Conservation (phyloP, 1,140 invertebrate genomes). For the Bombus impatiens region DNA sequence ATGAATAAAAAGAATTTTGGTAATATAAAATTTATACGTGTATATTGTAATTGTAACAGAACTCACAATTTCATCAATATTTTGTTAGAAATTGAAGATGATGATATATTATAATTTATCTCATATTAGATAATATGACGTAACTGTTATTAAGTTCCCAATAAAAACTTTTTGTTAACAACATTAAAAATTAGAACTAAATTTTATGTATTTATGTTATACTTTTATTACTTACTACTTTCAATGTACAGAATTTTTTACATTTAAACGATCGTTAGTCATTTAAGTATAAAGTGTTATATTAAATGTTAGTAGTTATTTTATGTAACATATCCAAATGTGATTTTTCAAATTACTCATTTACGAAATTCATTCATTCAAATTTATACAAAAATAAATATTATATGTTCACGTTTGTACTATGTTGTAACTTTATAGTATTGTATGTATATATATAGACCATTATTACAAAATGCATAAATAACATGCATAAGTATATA, state of each 20-base stretch:
- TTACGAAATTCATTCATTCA: conserved; percentile 10
- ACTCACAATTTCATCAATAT: background rate
- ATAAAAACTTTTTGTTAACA: background rate
- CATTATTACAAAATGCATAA: background rate
- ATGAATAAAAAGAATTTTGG: background rate
- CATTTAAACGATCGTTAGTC: background rate
- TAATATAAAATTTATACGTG: background rate
- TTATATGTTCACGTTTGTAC: conserved; percentile 19
- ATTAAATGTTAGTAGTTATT: conserved; percentile 2
- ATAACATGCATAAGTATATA: conserved; percentile 5
- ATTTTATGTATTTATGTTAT: background rate
- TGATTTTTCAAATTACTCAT: background rate
- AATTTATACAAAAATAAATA: conserved; percentile 46
- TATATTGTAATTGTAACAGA: background rate
- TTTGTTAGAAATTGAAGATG: background rate
- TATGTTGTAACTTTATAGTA: conserved; percentile 14
- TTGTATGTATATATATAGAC: background rate
- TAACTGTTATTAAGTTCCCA: background rate
- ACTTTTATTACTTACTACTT: conserved; percentile 7
- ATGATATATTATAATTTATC: background rate
- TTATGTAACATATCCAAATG: background rate
- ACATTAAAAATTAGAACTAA: background rate
- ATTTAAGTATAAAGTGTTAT: background rate
- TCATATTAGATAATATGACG: background rate
- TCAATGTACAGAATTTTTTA: conserved; percentile 8